Evolutionary conservation across 2,888 invertebrate genomes (phyloP).

Genomic region (Invenusta paracnida): DNA sequence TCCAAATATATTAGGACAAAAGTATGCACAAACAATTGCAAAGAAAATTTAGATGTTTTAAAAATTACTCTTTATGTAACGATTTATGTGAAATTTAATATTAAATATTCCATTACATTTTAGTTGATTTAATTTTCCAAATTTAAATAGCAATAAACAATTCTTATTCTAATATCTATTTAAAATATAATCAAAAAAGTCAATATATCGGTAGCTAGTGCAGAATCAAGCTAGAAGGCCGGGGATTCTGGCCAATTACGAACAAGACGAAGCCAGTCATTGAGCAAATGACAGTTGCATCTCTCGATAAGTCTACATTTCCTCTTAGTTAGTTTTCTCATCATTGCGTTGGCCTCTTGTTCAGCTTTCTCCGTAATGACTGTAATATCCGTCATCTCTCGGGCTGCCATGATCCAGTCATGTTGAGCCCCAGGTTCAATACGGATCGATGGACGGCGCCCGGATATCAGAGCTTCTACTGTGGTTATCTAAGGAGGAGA

Average conservation of each 20-base stretch:
- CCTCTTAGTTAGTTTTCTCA: background rate
- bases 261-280: background rate
- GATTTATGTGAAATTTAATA: no score
- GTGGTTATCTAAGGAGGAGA: background rate
- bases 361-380: background rate
- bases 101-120: no score
- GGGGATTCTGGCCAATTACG: conserved; percentile 9
- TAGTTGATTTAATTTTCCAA: no score
- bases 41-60: no score
- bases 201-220: no score
- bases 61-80: no score
- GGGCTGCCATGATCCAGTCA: conserved; percentile 3
- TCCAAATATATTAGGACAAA: no score
- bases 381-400: background rate
- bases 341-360: background rate
- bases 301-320: background rate
- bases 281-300: background rate
- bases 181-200: no score
- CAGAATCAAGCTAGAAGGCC: no score
- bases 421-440: background rate
- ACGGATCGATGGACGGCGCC: background rate
- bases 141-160: no score
- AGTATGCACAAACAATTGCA: no score
- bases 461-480: background rate
- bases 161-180: no score